Evolutionary conservation across 2,888 invertebrate genomes (phyloP).

Genomic region (Drosophila fungiperda): DNA sequence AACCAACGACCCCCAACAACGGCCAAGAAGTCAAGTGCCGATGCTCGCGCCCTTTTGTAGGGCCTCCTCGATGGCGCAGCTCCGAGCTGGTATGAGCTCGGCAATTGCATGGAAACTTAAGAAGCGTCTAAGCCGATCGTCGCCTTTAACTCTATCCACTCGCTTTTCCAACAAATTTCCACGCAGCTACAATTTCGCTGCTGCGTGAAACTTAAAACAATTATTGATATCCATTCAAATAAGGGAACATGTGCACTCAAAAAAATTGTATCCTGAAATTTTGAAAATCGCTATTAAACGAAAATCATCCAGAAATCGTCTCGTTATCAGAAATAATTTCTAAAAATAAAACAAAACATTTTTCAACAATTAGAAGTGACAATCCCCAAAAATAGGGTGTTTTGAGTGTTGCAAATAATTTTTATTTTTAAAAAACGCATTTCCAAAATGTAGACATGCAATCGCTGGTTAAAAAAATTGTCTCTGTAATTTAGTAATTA

Average conservation of each 20-base stretch:
- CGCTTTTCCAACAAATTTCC: conserved; percentile 48
- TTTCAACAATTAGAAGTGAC: too few relatives aligned
- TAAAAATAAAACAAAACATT: too few relatives aligned
- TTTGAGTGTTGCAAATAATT: too few relatives aligned
- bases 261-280: neutral
- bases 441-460: too few relatives aligned
- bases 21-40: conserved; percentile 67
- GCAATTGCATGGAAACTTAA: conserved; percentile 60
- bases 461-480: too few relatives aligned
- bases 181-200: conserved; percentile 70
- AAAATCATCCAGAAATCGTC: too few relatives aligned
- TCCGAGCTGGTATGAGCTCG: conserved; percentile 15
- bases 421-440: too few relatives aligned
- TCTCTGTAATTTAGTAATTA: too few relatives aligned
- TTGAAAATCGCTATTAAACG: too few relatives aligned
- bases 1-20: conserved; percentile 19
- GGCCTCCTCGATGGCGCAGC: conserved; percentile 41
- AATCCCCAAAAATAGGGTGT: too few relatives aligned
- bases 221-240: conserved; percentile 52
- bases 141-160: neutral
- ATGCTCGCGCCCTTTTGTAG: conserved; percentile 64
- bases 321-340: too few relatives aligned
- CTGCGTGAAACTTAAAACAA: conserved; percentile 34
- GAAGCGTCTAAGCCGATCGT: conserved; percentile 63
- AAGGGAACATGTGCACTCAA: conserved; percentile 22